Conservation (phyloP, 2,113 vertebrate genomes). For the Ahaetulla prasina region DNA sequence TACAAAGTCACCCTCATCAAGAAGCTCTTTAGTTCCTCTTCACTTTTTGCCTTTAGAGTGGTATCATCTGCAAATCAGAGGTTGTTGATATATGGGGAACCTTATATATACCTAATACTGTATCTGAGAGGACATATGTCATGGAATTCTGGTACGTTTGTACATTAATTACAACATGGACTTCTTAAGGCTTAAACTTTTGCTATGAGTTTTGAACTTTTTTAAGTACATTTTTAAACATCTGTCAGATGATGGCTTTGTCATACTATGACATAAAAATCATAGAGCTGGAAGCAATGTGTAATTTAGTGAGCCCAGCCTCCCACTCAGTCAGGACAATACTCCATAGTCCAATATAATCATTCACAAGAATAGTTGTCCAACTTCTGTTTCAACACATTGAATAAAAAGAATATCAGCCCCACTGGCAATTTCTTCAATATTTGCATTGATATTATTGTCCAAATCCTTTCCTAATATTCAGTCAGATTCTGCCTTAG, state of each 20-base stretch:
- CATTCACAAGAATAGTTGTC: not conserved
- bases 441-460: no score
- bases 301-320: not conserved
- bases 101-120: not conserved
- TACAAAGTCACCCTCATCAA: not conserved
- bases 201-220: not conserved
- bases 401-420: not conserved
- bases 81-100: not conserved
- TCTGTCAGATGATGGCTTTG: not conserved
- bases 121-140: not conserved
- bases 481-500: not conserved
- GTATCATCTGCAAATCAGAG: not conserved
- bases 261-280: not conserved
- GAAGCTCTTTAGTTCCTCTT: not conserved
- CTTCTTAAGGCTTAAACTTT: not conserved
- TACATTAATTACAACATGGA: not conserved
- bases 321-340: not conserved
- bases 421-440: no score
- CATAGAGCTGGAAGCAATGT: not conserved
- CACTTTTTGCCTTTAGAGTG: not conserved
- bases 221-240: not conserved
- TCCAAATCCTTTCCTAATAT: not conserved
- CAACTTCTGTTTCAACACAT: not conserved
- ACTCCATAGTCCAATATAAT: not conserved
- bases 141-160: not conserved